Evolutionary conservation across 2,113 vertebrate species (phyloP), one percentile per base, ranked within the genome.

Genomic region (Smithornis capensis): DNA sequence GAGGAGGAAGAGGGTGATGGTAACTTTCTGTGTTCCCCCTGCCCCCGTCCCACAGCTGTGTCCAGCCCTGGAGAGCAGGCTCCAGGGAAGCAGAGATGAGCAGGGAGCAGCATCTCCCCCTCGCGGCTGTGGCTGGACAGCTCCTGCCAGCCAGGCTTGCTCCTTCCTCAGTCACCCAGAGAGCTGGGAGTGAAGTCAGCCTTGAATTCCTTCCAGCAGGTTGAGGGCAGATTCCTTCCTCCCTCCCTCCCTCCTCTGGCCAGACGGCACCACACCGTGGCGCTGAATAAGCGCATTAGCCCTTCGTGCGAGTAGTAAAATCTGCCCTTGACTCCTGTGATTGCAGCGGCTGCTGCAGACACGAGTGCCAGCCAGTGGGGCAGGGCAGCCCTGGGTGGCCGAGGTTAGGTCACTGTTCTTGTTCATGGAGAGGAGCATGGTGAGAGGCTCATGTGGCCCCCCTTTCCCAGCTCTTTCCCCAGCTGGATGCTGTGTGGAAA

Each of bases 1-100:
- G 98, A 98, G 71, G 98, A 98, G 55, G 98, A 98, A 94, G 98
- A 98, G 96, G 98, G 98, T 73, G 97, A 98, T 25, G 98, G 97
- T 98, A 97, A 98, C 96, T 97, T 93, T 89, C 55, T 42, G 75
- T 84, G n/a, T 53, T 62, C 23, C 27, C 45, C 65, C 77, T 0
- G 0, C 10, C 52, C 52, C 37, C 4, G 21, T 56, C 9, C 19
- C 67, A 6, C 0, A 1, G 13, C 4, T 0, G 7, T 1, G 5
- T 75, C 50, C 56, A 70, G n/a, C 35, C 42, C 21, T 23, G 47
- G 38, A 8, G 27, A 40, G 57, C 81, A 15, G 80, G 38, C 47
- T 64, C 27, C 16, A 0, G 1, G 55, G 31, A 53, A 47, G 10
- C 5, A 1, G 25, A 28, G 40, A 31, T 19, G 14, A 89, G 42